Evolutionary conservation across 2,888 invertebrate genomes (phyloP).

Genomic region (Apotomis betuletana): DNA sequence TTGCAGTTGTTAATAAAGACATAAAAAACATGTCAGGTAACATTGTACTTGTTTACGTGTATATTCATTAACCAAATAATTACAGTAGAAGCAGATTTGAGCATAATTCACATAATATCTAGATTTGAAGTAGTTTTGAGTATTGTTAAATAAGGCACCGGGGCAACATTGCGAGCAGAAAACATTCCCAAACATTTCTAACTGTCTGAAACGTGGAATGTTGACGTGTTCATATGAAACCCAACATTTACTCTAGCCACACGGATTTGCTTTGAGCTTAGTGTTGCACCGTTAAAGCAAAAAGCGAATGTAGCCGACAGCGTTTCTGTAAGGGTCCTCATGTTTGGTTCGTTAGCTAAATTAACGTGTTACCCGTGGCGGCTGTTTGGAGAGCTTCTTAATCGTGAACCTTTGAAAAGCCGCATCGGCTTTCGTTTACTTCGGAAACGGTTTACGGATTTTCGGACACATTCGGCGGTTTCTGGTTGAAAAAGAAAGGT

Average conservation of each 20-base stretch:
- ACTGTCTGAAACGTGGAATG: constrained; percentile 10
- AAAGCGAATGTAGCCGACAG: constrained; percentile 62
- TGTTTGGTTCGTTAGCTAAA: constrained; percentile 75
- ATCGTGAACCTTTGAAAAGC: constrained; percentile 30
- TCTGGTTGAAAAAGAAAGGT: too few relatives aligned
- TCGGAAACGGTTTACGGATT: too few relatives aligned
- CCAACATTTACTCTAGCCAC: constrained; percentile 30
- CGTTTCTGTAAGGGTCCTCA: constrained; percentile 62
- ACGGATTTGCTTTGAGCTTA: constrained; percentile 54
- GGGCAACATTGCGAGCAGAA: constrained; percentile 1
- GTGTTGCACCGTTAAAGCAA: constrained; percentile 57
- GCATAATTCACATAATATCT: background rate
- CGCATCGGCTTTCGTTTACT: background rate
- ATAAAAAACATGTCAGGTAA: too few relatives aligned
- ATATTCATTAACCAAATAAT: background rate
- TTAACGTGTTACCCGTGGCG: constrained; percentile 67
- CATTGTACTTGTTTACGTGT: too few relatives aligned
- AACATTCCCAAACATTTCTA: constrained; percentile 12
- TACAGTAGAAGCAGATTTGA: background rate
- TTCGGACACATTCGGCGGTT: too few relatives aligned
- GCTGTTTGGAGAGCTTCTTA: constrained; percentile 46
- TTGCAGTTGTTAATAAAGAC: too few relatives aligned
- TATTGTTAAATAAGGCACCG: background rate
- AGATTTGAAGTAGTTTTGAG: background rate
- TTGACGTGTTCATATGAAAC: constrained; percentile 23